Evolutionary conservation across 2,797 vertebrate genomes (phyloP), one percentile per base, ranked within the genome.

Genomic region (Sandelia bainsii): DNA sequence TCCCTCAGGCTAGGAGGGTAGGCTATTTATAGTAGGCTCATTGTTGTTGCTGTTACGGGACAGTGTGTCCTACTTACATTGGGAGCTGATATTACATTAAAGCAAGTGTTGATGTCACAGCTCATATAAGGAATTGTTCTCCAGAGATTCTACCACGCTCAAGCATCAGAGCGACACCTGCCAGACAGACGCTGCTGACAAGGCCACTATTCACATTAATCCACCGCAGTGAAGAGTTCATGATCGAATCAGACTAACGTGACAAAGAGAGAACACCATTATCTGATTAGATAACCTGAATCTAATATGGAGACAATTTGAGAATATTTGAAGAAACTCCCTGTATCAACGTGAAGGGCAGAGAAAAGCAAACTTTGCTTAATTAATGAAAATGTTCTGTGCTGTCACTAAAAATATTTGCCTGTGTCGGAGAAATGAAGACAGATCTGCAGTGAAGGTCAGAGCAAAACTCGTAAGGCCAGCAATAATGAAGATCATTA

Each of bases 21-120:
- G 90, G 90, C 93, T 94, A 94, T 94, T 94, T 94, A 91, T 94
- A 94, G 91, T 86, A 81, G 88, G 87, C 87, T 92, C 90, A 92
- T 93, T 94, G 93, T 93, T 92, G 90, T 89, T 87, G 88, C 90
- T 87, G 89, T 91, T 91, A 87, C 80, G 92, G 92, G 91, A 92
- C 91, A 90, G 88, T 82, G 88, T 92, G 93, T 91, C 93, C 93
- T 94, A 94, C 92, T 93, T 94, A 93, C 81, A 89, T 84, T 63
- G 65, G 73, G 80, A 90, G 90, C 85, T 84, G 83, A 89, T 90
- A 79, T 90, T 86, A 91, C 84, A 91, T 89, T 91, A 88, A 90
- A 90, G 85, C 84, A 87, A 85, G 91, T 92, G 91, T 93, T 92
- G 87, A 89, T 91, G 90, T 90, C 89, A 89, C 88, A 79, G 89